Conservation (phyloP, 2,797 vertebrate genomes). For the Phataginus tricuspis region DNA sequence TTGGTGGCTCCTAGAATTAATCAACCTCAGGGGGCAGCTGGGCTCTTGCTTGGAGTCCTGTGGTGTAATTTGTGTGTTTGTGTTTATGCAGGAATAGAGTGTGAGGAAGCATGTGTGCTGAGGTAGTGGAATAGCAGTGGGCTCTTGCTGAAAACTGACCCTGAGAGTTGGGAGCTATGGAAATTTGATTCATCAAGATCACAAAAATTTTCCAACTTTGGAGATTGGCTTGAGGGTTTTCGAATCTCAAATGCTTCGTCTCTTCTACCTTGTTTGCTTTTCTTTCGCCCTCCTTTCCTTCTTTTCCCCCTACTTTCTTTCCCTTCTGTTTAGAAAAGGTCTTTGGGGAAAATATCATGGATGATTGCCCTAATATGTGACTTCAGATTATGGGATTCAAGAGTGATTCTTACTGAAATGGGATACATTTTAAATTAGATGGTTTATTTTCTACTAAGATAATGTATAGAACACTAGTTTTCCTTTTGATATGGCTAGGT, state of each 20-base stretch:
- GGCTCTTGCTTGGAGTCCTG: not conserved
- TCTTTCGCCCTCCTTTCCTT: not conserved
- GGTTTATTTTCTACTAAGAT: not conserved
- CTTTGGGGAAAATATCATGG: not conserved
- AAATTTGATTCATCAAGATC: not conserved
- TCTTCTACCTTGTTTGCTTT: not conserved
- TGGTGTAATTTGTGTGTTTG: not conserved
- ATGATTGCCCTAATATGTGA: not conserved
- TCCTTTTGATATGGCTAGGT: not conserved
- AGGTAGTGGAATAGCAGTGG: not conserved
- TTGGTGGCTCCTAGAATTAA: not conserved
- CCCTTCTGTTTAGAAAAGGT: not conserved
- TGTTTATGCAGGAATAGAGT: not conserved
- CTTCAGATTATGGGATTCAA: not conserved
- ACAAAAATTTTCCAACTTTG: not conserved
- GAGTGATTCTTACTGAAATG: constrained; percentile 21
- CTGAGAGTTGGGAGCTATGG: not conserved
- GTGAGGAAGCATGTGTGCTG: not conserved
- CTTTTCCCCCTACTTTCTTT: not conserved
- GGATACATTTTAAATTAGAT: not conserved
- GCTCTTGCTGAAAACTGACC: not conserved
- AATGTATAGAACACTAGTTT: not conserved
- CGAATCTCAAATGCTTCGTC: not conserved
- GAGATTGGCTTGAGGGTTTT: not conserved
- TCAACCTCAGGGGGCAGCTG: not conserved